Conservation (phyloP, 2,113 vertebrate species). For the Burhinus oedicnemus region DNA sequence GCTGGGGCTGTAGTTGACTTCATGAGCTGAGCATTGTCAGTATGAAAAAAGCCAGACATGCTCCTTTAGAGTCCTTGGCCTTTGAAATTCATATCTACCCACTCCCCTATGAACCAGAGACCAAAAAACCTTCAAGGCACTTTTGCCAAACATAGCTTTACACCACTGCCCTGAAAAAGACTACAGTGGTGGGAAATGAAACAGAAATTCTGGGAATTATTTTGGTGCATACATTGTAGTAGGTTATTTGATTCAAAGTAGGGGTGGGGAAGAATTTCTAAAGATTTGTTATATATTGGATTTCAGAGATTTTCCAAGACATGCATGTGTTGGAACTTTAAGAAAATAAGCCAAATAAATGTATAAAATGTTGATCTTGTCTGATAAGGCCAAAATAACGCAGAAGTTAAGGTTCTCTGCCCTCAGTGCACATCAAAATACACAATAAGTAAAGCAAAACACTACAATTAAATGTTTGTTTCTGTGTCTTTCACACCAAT, state of each 20-base stretch:
- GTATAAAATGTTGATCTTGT: background rate
- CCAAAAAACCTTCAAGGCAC: background rate
- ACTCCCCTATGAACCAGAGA: background rate
- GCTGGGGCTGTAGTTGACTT: accelerated
- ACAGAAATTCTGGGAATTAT: background rate
- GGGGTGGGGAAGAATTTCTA: background rate
- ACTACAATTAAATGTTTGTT: background rate
- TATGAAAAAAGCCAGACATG: background rate
- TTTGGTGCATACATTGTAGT: background rate
- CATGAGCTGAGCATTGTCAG: background rate
- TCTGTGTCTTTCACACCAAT: background rate
- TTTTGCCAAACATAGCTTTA: background rate
- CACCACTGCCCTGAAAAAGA: background rate
- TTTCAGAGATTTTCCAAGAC: background rate
- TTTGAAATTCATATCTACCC: background rate
- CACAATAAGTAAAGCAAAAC: background rate
- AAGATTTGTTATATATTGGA: background rate
- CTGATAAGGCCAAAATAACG: background rate
- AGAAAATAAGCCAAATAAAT: background rate
- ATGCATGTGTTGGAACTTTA: background rate
- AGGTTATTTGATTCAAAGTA: background rate
- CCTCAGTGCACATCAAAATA: background rate
- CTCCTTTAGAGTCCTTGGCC: background rate
- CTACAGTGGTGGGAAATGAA: background rate
- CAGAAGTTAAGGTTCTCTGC: background rate